A percentile compares a stretch with the other conserved stretches of the same genome.
Conservation (phyloP, 2,113 vertebrate genomes). For the Lophotis ruficrista region DNA sequence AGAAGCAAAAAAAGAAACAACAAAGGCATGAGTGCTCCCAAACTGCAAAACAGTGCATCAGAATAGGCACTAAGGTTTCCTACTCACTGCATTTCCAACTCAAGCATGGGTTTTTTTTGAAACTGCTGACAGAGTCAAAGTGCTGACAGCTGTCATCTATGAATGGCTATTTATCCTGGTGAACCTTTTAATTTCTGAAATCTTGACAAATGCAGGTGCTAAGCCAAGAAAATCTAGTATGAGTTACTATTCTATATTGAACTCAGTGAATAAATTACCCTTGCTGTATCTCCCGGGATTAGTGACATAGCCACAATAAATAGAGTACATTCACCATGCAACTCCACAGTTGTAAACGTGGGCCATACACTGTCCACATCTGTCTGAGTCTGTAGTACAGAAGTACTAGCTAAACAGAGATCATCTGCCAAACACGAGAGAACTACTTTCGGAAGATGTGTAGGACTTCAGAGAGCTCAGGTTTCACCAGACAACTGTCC, state of each 20-base stretch:
- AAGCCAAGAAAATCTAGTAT: neutral
- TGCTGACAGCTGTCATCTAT: neutral
- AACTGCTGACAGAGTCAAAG: neutral
- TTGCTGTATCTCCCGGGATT: rapidly evolving
- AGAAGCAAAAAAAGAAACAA: neutral
- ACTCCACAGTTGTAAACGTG: neutral
- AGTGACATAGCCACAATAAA: neutral
- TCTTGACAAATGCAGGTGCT: neutral
- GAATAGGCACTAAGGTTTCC: neutral
- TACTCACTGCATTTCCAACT: neutral
- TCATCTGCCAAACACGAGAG: neutral
- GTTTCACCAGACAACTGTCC: neutral
- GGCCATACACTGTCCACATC: neutral
- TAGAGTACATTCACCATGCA: neutral
- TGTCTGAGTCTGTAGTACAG: neutral
- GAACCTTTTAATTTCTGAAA: neutral
- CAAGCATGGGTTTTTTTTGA: neutral
- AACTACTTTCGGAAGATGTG: neutral
- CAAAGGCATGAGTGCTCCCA: neutral
- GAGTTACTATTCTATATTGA: neutral
- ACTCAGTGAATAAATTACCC: neutral
- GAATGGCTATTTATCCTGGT: neutral
- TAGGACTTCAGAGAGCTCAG: neutral
- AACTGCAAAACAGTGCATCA: neutral
- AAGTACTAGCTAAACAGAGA: neutral